Conservation (phyloP, 1,140 invertebrate species). For the Capitella teleta region DNA sequence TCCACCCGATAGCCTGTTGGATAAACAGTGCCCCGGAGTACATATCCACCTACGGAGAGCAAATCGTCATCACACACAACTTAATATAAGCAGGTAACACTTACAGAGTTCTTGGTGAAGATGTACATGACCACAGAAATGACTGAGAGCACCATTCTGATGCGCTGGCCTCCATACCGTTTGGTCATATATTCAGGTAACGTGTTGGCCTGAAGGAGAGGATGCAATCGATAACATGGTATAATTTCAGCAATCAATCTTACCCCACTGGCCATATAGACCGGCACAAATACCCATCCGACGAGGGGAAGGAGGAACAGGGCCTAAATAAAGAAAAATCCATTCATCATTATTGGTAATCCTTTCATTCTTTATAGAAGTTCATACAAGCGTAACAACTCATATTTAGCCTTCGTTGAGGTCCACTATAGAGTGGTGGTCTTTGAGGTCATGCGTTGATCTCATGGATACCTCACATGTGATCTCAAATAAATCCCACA, state of each 20-base stretch:
- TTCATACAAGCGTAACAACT: no score
- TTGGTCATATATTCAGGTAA: constrained; percentile 52
- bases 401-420: no score
- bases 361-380: no score
- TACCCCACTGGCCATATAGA: constrained; percentile 37
- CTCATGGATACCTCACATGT: no score
- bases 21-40: constrained; percentile 48
- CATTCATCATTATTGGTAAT: not conserved
- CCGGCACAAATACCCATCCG: constrained; percentile 33
- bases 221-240: not conserved
- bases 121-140: constrained; percentile 50
- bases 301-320: constrained; percentile 30
- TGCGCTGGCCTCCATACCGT: constrained; percentile 49
- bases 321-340: constrained; percentile 19
- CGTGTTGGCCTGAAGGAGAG: not conserved
- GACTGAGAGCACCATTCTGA: constrained; percentile 48
- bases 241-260: constrained; percentile 11
- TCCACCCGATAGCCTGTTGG: constrained; percentile 44
- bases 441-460: no score
- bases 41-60: constrained; percentile 30
- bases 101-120: constrained; percentile 54
- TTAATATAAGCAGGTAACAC: constrained; percentile 14
- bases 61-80: not conserved
- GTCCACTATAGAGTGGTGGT: no score
- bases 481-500: no score